These are phyloP conservation scores for Nothocercus julius DNA, from an alignment of 2,113 vertebrate species.

Conservation along the genomic window DNA sequence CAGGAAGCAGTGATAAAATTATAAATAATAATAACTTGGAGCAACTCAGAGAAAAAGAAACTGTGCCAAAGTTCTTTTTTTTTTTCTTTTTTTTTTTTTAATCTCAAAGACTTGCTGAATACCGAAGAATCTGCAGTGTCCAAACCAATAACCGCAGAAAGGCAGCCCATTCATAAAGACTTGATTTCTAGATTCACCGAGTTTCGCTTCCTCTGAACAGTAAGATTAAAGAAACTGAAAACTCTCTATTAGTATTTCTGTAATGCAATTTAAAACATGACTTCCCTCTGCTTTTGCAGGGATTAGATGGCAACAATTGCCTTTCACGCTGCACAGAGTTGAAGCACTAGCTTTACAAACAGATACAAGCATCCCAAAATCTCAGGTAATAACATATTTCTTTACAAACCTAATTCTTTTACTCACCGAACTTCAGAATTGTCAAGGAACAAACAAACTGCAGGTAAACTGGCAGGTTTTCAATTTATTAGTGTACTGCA, in stretches of 20 bases:
- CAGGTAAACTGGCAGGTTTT: constrained; percentile 24
- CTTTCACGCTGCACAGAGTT: constrained; percentile 10
- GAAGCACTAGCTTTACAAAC: constrained; percentile 5
- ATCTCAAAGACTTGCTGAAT: neutral
- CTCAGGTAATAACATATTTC: neutral
- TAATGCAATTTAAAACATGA: constrained; percentile 43
- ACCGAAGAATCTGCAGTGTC: neutral
- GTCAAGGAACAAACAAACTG: constrained; percentile 3
- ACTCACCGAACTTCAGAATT: constrained; percentile 7
- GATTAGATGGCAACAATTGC: neutral
- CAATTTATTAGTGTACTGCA: neutral
- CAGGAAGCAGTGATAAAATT: neutral
- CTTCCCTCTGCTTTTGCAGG: constrained; percentile 1
- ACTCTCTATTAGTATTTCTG: constrained; percentile 3
- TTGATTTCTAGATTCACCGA: neutral
- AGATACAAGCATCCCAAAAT: constrained; percentile 18
- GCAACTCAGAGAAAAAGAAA: neutral
- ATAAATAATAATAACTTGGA: neutral
- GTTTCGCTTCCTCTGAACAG: neutral
- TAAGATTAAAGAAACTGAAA: constrained; percentile 14
- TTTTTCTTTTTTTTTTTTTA: neutral
- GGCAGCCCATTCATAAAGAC: neutral
- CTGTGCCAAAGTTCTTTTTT: too few species aligned
- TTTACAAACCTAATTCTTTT: neutral
- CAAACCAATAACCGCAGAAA: neutral